phyloP scores from a whole-genome alignment of 2,888 invertebrate genomes.

The Invenusta paracnida region DNA sequence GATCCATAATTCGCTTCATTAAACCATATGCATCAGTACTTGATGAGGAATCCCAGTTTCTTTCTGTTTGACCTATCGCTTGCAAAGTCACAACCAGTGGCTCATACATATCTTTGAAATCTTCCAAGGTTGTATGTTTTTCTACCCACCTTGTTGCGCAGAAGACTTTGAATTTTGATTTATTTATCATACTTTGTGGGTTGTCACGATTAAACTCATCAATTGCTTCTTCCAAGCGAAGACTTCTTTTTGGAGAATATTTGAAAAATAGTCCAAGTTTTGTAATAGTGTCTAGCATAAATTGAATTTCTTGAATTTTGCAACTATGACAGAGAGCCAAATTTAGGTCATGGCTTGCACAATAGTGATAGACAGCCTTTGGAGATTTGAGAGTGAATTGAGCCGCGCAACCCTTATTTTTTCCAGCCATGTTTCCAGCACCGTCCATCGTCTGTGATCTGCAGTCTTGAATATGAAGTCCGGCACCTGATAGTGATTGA shows the following conservation, averaged over 20 bases:
- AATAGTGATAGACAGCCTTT: conserved; percentile 33
- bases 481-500: neutral
- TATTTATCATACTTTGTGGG: no score
- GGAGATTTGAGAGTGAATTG: conserved; percentile 17
- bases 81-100: no score
- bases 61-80: no score
- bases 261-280: neutral
- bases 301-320: neutral
- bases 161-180: no score
- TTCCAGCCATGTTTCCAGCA: neutral
- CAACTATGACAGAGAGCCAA: conserved; percentile 26
- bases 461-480: neutral
- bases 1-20: no score
- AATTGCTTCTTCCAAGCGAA: no score
- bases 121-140: no score
- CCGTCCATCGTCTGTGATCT: neutral
- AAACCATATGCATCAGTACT: no score
- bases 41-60: no score
- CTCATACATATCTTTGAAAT: no score
- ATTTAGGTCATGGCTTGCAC: conserved; percentile 34
- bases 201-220: no score
- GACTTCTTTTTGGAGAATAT: neutral
- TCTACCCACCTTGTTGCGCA: no score
- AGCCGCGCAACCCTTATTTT: neutral
- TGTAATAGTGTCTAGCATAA: neutral